A percentile compares a stretch with the other conserved stretches of the same genome.
phyloP scores from a whole-genome alignment of 2,888 invertebrate genomes.

The Dasypogon diadema region DNA sequence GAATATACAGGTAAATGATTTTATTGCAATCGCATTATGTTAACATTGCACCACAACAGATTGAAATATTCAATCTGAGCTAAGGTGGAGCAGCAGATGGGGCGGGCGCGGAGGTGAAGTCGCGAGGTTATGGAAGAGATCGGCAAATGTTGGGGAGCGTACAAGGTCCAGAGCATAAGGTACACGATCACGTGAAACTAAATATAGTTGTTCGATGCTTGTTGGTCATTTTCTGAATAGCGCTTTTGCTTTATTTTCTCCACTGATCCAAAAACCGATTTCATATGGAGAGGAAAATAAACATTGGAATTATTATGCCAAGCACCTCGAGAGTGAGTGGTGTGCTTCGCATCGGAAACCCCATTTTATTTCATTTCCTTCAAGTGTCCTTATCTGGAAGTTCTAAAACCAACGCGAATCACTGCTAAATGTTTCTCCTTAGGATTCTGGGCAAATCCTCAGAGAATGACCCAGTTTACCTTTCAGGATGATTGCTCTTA shows the following conservation, averaged over 20 bases:
- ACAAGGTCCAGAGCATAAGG: slow-evolving; percentile 21
- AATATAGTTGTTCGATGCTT: slow-evolving; percentile 44
- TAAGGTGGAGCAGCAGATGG: slow-evolving; percentile 27
- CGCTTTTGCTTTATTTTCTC: too few relatives aligned
- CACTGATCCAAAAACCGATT: too few relatives aligned
- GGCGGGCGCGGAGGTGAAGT: neutral
- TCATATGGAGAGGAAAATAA: too few relatives aligned
- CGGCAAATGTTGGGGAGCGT: slow-evolving; percentile 26
- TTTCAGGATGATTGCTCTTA: neutral
- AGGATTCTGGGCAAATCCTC: neutral
- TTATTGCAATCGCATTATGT: slow-evolving; percentile 56
- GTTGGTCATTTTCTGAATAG: slow-evolving; percentile 7
- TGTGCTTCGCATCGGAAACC: too few relatives aligned
- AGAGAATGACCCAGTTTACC: neutral
- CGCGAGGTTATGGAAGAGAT: slow-evolving; percentile 14
- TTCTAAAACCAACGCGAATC: too few relatives aligned
- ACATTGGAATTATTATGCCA: too few relatives aligned
- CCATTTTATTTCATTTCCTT: too few relatives aligned
- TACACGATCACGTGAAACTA: slow-evolving; percentile 41
- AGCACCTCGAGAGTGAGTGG: too few relatives aligned
- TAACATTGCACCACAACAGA: slow-evolving; percentile 56
- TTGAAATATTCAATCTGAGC: slow-evolving; percentile 54
- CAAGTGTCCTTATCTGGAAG: too few relatives aligned
- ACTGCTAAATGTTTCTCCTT: too few relatives aligned
- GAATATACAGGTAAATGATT: slow-evolving; percentile 54